Conservation (phyloP, 2,797 vertebrate genomes). For the Neomorphus geoffroyi region DNA sequence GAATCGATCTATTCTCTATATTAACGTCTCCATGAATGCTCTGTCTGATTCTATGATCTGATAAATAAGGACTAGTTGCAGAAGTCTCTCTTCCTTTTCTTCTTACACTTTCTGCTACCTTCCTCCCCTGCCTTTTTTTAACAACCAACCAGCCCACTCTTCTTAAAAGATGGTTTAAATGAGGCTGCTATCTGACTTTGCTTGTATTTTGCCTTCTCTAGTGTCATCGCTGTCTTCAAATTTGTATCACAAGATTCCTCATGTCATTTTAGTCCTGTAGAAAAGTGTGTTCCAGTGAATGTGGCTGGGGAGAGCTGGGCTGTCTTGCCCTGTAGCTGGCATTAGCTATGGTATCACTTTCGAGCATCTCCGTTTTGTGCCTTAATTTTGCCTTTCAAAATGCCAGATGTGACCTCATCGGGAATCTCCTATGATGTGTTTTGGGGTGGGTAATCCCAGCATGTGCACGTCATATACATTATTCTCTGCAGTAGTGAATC, state of each 20-base stretch:
- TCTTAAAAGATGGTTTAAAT: neutral
- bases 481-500: neutral
- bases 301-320: neutral
- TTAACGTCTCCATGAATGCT: neutral
- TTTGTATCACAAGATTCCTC: neutral
- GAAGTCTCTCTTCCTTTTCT: neutral
- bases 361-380: neutral
- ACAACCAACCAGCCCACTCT: too few species aligned
- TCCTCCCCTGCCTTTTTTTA: neutral
- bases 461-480: neutral
- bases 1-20: neutral
- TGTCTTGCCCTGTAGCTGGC: neutral
- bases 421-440: neutral
- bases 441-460: neutral
- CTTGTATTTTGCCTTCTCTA: neutral
- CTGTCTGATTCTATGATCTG: neutral
- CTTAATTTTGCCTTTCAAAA: neutral
- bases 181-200: neutral
- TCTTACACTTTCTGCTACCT: neutral
- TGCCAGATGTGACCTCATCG: neutral
- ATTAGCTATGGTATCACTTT: neutral
- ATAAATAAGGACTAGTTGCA: neutral
- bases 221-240: neutral
- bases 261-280: neutral
- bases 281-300: neutral